Base-by-base conservation (phyloP, 2,113 vertebrate genomes). In the Recurvirostra avosetta region DNA sequence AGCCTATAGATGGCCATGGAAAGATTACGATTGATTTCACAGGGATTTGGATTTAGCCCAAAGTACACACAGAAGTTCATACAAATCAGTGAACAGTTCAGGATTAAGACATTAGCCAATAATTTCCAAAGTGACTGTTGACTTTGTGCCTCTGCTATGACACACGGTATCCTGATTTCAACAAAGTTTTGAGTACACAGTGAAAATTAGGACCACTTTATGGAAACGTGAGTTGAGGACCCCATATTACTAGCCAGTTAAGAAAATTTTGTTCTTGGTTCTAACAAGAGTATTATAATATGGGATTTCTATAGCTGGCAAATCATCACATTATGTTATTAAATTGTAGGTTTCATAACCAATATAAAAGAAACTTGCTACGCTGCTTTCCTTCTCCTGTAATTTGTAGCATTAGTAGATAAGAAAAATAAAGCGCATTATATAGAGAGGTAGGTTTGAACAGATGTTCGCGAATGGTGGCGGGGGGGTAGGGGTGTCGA, bases 401-500 rank as follows among this genome's bases (percentile, higher is more conserved):
- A 88, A 93, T 96, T 79, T 87, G 62, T 94, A 50, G 49, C 76
- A 81, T 70, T 41, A 71, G 61, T 81, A 96, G 96, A 97, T 93
- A 96, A 82, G 78, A 97, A 95, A 77, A 96, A 90, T 82, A 94
- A 97, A 93, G 50, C 11, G 30, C 72, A 83, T 89, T 91, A 85
- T 95, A 89, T 53, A 87, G 11, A 63, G 90, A 82, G 50, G 50
- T 75, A 92, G 87, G 38, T 62, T 96, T 78, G 93, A 97, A 97
- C 94, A 98, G 92, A 98, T 98, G 97, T 97, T 98, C 94, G 74
- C 53, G 29, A 95, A 90, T 72, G 62, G 71, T 75, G 94, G 76
- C 6, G 36, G 43, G 34, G n/a, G 68, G 43, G 49, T 67, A 62
- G 62, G 74, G 77, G 49, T 79, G 75, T 89, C 1, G 26, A 93